Conservation (phyloP, 2,888 invertebrate species). For the Allacma fusca region DNA sequence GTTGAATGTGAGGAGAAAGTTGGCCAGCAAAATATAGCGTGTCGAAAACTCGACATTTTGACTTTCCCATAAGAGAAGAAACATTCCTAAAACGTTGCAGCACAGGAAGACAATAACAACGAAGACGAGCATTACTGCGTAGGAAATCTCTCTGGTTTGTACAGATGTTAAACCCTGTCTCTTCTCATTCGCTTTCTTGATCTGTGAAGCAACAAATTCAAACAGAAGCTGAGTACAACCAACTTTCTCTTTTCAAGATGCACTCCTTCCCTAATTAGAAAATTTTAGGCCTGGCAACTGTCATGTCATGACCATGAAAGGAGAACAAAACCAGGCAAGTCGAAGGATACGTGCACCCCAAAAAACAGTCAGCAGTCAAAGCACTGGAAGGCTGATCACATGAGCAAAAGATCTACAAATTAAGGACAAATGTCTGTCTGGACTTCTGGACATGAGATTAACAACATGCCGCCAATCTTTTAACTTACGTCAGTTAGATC, state of each 20-base stretch:
- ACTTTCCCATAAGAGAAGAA: conserved; percentile 57
- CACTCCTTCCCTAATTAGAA: conserved; percentile 12
- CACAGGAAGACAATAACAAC: conserved; percentile 56
- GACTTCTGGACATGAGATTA: neutral
- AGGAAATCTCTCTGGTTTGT: conserved; percentile 57
- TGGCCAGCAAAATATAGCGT: conserved; percentile 45
- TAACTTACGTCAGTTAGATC: neutral
- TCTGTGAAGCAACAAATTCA: conserved; percentile 32
- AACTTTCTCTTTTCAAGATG: neutral
- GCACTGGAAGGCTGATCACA: too few species aligned
- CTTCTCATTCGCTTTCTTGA: conserved; percentile 40
- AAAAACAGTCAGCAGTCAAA: too few species aligned
- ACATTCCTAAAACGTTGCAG: conserved; percentile 51
- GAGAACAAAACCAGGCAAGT: too few species aligned
- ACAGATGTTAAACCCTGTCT: conserved; percentile 50
- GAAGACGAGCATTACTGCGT: conserved; percentile 57
- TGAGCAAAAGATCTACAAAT: neutral
- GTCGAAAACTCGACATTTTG: conserved; percentile 40
- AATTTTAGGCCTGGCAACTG: neutral
- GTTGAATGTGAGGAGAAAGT: conserved; percentile 56
- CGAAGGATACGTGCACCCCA: too few species aligned
- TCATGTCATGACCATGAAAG: neutral
- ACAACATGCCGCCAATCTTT: neutral
- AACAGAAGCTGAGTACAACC: neutral
- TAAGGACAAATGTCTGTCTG: neutral